Base-by-base conservation (phyloP, 2,888 invertebrate species). In the Molanna angustata region DNA sequence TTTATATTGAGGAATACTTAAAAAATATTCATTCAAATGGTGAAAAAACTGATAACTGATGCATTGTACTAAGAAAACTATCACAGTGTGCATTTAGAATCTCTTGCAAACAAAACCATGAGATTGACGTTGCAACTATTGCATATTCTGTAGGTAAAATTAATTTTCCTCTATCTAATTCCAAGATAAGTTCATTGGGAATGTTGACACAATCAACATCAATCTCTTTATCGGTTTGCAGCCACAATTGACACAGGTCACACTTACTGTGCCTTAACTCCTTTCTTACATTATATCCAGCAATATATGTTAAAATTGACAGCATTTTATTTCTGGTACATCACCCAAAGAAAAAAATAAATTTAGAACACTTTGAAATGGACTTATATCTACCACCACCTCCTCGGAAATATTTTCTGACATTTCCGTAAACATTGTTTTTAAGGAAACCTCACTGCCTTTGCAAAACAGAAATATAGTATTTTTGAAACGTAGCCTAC, bases 271-370 rank as follows among this genome's bases (percentile, higher is more conserved):
- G 9, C 35, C 35, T 4, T 4, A 35, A 13, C 14, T 35, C 35
- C 14, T 35, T 35, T 13, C 35, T 13, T 9, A 35, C 35, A 35
- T 35, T 35, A 13, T 9, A 35, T 4, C 35, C 35, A 35, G 35
- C 35, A 35, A 35, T 35, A 35, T 35, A 35, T 35, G 35, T 35
- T 13, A 35, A 35, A 35, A 35, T 35, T 4, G 35, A 14, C 13
- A 35, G 14, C 9, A 35, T 13, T 4, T 35, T n/a, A n/a, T 13
- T 35, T 35, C 35, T n/a, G 35, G 35, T 13, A 35, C 13, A 35
- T 35, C 35, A 35, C 35, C 14, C 35, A 35, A 9, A 6, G 13
- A 4, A 35, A 35, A 35, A 4, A 13, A 4, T 13, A 35, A 35
- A 35, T 35, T 14, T 35, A 35, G 14, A 35, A 35, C 14, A 14